Conservation (phyloP, 1,140 invertebrate genomes). For the Saccostrea echinata region DNA sequence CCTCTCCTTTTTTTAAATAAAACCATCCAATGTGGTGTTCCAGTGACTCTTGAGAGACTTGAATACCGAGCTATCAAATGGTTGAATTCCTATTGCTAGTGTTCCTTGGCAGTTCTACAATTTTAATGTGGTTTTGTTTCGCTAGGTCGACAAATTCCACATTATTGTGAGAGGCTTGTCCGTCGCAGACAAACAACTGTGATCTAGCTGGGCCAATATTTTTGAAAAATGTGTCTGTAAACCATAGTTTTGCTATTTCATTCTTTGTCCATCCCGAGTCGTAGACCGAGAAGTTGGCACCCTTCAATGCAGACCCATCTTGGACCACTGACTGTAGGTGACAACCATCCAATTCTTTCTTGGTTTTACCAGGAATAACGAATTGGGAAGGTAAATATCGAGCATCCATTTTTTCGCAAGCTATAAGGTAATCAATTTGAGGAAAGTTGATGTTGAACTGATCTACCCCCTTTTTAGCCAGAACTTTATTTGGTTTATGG, state of each 20-base stretch:
- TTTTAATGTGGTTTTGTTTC: not conserved
- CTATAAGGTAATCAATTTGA: slow-evolving; percentile 40
- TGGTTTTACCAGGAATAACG: slow-evolving; percentile 47
- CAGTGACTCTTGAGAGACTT: slow-evolving; percentile 48
- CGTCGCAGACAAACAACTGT: slow-evolving; percentile 42
- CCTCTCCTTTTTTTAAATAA: slow-evolving; percentile 35
- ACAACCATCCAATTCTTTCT: slow-evolving; percentile 42
- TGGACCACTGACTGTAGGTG: slow-evolving; percentile 13
- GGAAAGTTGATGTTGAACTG: slow-evolving; percentile 4
- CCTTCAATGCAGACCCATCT: slow-evolving; percentile 2
- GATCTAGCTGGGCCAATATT: slow-evolving; percentile 45
- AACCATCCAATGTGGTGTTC: slow-evolving; percentile 40
- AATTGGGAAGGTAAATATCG: slow-evolving; percentile 38
- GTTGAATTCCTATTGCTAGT: slow-evolving; percentile 52
- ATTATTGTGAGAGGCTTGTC: slow-evolving; percentile 44
- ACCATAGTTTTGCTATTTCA: slow-evolving; percentile 49
- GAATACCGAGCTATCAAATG: slow-evolving; percentile 50
- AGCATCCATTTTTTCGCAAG: slow-evolving; percentile 36
- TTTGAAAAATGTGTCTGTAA: slow-evolving; percentile 47
- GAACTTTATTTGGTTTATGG: slow-evolving; percentile 34
- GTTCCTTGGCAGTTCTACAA: slow-evolving; percentile 43
- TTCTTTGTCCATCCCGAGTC: slow-evolving; percentile 50
- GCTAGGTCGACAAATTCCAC: slow-evolving; percentile 44
- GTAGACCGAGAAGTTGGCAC: slow-evolving; percentile 40
- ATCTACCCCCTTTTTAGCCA: slow-evolving; percentile 28